A percentile compares a stretch with the other conserved stretches of the same genome.
phyloP scores from a whole-genome alignment of 2,797 vertebrate genomes.

The Steatocranus sp. region DNA sequence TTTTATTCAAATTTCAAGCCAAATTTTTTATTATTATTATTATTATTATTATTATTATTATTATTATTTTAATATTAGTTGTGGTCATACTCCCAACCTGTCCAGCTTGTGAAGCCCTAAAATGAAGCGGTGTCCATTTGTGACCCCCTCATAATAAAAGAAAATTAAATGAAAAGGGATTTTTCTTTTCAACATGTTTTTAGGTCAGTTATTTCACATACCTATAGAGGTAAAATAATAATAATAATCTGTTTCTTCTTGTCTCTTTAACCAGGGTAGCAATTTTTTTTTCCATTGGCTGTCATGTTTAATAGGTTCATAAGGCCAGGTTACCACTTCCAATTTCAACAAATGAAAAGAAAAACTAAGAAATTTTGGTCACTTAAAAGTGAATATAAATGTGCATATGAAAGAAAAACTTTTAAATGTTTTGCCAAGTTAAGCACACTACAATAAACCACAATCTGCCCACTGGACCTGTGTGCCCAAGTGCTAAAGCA shows the following conservation, averaged over 20 bases:
- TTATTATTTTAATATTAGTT: no score
- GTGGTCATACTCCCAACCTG: background rate
- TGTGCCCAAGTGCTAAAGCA: constrained; percentile 3
- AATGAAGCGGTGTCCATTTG: background rate
- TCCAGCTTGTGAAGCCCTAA: background rate
- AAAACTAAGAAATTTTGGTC: background rate
- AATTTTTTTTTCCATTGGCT: background rate
- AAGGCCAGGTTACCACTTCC: background rate
- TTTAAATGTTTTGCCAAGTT: background rate
- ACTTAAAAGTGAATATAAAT: background rate
- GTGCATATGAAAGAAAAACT: background rate
- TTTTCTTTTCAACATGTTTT: background rate
- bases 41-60: no score
- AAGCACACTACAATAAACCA: background rate
- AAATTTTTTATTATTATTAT: no score
- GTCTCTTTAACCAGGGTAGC: background rate
- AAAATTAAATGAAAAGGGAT: background rate
- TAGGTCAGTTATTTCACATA: background rate
- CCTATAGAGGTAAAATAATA: background rate
- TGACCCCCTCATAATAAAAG: background rate
- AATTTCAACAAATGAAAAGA: background rate
- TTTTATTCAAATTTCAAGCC: background rate
- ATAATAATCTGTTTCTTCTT: background rate
- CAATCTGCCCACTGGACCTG: background rate
- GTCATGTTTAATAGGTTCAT: background rate